These are phyloP conservation scores for Corythaeola cristata DNA, from an alignment of 2,113 vertebrate genomes.

Conservation along the genomic window DNA sequence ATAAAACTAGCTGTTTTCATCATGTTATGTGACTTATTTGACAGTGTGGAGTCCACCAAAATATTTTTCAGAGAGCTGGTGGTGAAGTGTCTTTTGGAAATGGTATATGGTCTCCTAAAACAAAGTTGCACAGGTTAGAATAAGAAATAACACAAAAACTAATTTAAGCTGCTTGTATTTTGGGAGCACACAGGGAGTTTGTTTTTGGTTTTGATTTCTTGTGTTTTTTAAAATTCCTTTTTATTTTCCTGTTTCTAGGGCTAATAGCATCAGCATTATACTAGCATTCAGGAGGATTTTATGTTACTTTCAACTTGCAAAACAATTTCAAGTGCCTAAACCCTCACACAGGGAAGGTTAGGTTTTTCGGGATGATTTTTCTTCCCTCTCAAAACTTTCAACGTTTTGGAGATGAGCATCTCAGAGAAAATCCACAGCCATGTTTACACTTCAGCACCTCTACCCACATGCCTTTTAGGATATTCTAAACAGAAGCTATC, in stretches of 20 bases:
- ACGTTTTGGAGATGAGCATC: not conserved
- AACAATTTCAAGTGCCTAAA: not conserved
- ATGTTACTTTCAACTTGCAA: not conserved
- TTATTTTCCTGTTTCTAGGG: not conserved
- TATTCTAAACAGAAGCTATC: not conserved
- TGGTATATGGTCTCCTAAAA: not conserved
- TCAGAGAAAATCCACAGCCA: not conserved
- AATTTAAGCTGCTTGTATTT: not conserved
- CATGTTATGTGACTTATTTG: not conserved
- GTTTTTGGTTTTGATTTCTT: not conserved
- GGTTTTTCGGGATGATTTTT: not conserved
- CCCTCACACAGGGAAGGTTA: not conserved
- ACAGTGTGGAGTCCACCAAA: not conserved
- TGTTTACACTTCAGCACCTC: not conserved
- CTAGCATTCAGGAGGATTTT: not conserved
- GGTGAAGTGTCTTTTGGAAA: not conserved
- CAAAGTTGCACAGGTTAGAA: not conserved
- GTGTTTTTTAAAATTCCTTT: fast-evolving
- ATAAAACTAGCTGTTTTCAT: not conserved
- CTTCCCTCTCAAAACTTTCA: not conserved
- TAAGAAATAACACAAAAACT: not conserved
- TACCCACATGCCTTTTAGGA: not conserved
- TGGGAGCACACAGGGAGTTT: not conserved
- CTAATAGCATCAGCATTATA: not conserved
- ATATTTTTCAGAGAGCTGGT: not conserved